Evolutionary conservation across 2,888 invertebrate species (phyloP).

Genomic region (Cryptocephalus moraei): DNA sequence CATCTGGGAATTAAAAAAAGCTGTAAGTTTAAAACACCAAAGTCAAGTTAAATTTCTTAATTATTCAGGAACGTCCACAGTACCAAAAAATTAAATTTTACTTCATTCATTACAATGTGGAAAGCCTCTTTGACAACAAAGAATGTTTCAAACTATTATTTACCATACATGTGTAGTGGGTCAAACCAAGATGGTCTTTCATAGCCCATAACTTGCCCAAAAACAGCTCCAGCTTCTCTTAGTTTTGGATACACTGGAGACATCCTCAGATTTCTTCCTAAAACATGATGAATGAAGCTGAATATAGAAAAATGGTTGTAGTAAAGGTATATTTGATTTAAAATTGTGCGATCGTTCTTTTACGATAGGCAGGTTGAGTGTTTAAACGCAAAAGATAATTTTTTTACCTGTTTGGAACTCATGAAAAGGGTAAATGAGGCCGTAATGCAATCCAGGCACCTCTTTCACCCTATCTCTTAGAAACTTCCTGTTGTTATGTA

Average conservation of each 20-base stretch:
- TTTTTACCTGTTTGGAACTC: slow-evolving; percentile 60
- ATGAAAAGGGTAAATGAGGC: slow-evolving; percentile 70
- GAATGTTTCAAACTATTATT: background rate
- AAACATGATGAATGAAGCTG: slow-evolving; percentile 25
- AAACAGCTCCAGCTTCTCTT: slow-evolving; percentile 84
- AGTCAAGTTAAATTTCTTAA: too few relatives aligned
- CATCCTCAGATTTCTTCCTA: slow-evolving; percentile 74
- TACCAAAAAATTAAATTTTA: too few relatives aligned
- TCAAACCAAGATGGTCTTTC: slow-evolving; percentile 92
- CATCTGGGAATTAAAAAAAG: slow-evolving; percentile 24
- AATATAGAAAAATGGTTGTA: background rate
- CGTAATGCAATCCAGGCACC: slow-evolving; percentile 83
- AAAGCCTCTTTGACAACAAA: too few relatives aligned
- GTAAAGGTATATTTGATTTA: too few relatives aligned
- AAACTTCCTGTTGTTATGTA: slow-evolving; percentile 92
- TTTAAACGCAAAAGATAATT: too few relatives aligned
- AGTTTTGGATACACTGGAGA: slow-evolving; percentile 92
- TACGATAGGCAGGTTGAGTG: too few relatives aligned
- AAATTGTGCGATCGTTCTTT: too few relatives aligned
- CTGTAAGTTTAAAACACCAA: too few relatives aligned
- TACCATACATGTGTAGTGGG: slow-evolving; percentile 36
- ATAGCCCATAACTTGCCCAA: slow-evolving; percentile 97
- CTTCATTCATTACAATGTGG: too few relatives aligned
- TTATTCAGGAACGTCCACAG: too few relatives aligned
- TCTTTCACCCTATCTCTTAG: slow-evolving; percentile 84